Evolutionary conservation across 2,797 vertebrate genomes (phyloP).

Genomic region (Bovichtus diacanthus): DNA sequence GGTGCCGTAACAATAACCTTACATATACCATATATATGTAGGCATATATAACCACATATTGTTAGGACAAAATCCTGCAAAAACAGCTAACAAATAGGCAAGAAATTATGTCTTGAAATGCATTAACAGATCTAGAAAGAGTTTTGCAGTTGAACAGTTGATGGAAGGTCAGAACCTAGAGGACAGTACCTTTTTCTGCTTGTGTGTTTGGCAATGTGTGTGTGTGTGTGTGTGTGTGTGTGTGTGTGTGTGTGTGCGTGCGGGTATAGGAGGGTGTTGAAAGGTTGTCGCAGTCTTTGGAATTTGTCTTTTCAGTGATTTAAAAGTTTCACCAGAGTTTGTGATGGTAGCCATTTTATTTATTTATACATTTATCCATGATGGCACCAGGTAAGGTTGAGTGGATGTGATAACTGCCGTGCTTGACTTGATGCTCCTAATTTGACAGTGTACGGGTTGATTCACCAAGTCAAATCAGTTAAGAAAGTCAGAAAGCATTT

Average conservation of each 20-base stretch:
- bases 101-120: too few species aligned
- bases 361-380: conserved; percentile 12
- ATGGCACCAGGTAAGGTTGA: neutral
- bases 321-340: neutral
- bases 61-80: too few species aligned
- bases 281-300: neutral
- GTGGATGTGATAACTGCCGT: neutral
- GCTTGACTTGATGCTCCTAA: neutral
- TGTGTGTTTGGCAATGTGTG: neutral
- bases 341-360: neutral
- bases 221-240: neutral
- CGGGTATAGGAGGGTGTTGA: neutral
- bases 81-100: too few species aligned
- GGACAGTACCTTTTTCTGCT: neutral
- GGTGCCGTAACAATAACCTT: too few species aligned
- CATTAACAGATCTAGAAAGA: too few species aligned
- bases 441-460: conserved; percentile 22
- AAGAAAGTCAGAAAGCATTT: neutral
- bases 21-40: too few species aligned
- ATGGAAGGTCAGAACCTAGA: neutral
- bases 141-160: too few species aligned
- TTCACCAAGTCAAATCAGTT: conserved; percentile 26
- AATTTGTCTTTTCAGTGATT: neutral
- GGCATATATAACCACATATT: too few species aligned
- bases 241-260: neutral